These are phyloP conservation scores for cattle (Bos taurus) DNA, from an alignment of 2,113 vertebrate genomes.

Conservation along the genomic window DNA sequence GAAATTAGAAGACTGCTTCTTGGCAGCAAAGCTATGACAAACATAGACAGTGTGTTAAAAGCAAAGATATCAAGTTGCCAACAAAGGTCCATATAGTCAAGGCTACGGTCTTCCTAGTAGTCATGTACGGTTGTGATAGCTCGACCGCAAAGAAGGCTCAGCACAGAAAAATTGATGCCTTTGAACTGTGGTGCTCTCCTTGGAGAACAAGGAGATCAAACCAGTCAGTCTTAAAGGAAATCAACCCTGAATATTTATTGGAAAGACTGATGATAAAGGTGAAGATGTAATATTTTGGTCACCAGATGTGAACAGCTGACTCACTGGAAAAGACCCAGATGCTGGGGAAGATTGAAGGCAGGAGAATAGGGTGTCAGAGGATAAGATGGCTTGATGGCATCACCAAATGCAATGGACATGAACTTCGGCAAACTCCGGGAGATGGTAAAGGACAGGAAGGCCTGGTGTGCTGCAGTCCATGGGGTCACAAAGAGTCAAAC, in stretches of 20 bases:
- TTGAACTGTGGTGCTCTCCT: not conserved
- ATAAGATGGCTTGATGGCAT: not conserved
- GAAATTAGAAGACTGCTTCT: not conserved
- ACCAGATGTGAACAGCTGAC: not conserved
- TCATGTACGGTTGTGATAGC: not conserved
- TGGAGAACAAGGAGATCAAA: not conserved
- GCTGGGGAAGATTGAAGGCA: not conserved
- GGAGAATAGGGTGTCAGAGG: not conserved
- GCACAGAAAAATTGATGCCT: not conserved
- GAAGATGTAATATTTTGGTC: not conserved
- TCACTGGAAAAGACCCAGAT: not conserved
- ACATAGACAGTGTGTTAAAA: not conserved
- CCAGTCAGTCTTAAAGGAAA: not conserved
- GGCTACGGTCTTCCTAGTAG: not conserved
- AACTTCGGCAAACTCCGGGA: fast-evolving
- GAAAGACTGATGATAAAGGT: not conserved
- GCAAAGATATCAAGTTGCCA: not conserved
- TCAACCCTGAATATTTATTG: not conserved
- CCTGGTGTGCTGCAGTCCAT: not conserved
- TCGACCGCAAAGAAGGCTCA: not conserved
- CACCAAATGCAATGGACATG: not conserved
- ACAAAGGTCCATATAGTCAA: not conserved
- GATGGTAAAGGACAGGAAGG: not conserved
- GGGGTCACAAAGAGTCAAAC: not conserved
- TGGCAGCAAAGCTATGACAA: not conserved